Evolutionary conservation across 2,888 invertebrate genomes (phyloP).

Genomic region (Portevinia maculata): DNA sequence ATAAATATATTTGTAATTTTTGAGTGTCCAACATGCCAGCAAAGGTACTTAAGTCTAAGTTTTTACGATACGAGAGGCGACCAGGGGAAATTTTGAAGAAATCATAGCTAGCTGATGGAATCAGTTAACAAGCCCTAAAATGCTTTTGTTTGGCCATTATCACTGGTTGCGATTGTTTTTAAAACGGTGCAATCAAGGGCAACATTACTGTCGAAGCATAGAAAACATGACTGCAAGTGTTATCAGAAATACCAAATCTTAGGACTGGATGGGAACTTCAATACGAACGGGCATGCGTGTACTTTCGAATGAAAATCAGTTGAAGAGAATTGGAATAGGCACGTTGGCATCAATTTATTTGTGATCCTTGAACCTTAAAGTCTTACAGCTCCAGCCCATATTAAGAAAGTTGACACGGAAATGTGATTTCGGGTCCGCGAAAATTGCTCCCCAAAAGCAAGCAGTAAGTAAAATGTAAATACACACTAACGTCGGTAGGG

Average conservation of each 20-base stretch:
- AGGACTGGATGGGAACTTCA: not conserved
- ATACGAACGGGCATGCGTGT: no score
- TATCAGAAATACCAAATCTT: not conserved
- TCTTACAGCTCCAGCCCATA: no score
- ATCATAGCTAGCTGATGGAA: conserved; percentile 34
- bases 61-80: conserved; percentile 64
- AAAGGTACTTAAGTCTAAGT: conserved; percentile 70
- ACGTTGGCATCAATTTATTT: no score
- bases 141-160: conserved; percentile 45
- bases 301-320: no score
- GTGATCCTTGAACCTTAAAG: no score
- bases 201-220: conserved; percentile 19
- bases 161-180: conserved; percentile 18
- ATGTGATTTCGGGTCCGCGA: no score
- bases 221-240: conserved; percentile 5
- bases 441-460: no score
- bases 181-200: not conserved
- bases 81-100: conserved; percentile 24
- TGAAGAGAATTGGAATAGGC: no score
- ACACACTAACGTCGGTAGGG: no score
- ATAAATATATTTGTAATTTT: conserved; percentile 73
- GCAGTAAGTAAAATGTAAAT: no score
- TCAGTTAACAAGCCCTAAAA: conserved; percentile 44
- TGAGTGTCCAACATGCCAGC: conserved; percentile 67
- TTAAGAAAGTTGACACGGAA: no score